Percentiles rank a stretch among this genome's conserved stretches.
phyloP scores from a whole-genome alignment of 2,113 vertebrate genomes.

The Choloepus hoffmanni region DNA sequence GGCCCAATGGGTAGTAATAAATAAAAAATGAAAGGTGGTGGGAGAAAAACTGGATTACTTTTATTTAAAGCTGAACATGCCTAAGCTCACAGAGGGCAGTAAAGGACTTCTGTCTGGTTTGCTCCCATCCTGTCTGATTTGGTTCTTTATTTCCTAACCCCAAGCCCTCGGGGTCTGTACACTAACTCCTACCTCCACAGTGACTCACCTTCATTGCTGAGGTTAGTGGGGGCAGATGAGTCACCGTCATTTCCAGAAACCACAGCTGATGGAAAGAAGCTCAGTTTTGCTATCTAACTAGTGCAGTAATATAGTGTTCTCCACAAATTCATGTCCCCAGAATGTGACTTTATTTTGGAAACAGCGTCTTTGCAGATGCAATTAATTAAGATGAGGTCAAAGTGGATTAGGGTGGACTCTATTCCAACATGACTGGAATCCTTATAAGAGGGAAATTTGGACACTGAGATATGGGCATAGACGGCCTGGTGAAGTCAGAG shows the following conservation, averaged over 20 bases:
- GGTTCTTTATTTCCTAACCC: not conserved
- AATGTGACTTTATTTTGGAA: no score
- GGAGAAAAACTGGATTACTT: constrained; percentile 62
- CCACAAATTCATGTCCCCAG: no score
- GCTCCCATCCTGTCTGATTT: not conserved
- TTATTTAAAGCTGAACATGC: constrained; percentile 58
- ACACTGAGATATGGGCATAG: no score
- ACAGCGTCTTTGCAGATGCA: no score
- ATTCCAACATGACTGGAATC: no score
- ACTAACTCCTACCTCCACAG: not conserved
- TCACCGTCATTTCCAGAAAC: constrained; percentile 41
- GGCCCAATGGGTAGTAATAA: constrained; percentile 56
- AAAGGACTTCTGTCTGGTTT: constrained; percentile 27
- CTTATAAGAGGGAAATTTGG: no score
- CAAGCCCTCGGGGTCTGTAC: not conserved
- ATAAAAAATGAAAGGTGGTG: constrained; percentile 66
- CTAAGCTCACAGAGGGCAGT: not conserved
- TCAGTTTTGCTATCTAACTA: not conserved
- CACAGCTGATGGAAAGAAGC: constrained; percentile 34
- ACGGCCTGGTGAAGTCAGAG: no score
- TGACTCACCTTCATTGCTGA: constrained; percentile 55
- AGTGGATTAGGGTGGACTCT: no score
- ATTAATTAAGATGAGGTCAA: no score
- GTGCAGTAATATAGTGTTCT: not conserved
- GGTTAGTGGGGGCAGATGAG: constrained; percentile 7